Evolutionary conservation across 2,113 vertebrate species (phyloP), one percentile per base, ranked within the genome.

Genomic region (Hippocampus comes): DNA sequence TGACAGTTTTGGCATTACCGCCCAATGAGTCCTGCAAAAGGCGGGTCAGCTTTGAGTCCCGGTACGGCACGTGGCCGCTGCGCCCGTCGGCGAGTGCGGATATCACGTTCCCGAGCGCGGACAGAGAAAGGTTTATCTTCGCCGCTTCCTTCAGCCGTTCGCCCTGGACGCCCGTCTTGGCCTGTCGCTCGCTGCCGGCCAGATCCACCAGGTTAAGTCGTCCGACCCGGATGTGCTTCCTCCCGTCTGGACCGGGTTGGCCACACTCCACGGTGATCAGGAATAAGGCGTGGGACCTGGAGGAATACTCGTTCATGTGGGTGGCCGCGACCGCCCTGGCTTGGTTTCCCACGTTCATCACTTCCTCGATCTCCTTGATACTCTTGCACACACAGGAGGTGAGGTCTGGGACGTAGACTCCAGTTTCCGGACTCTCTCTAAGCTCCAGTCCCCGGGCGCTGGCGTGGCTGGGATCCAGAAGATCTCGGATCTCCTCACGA

Each of bases 311-410:
- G 7, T 99, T 99, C 96, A 99, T 97, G 90, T 97, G 95, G 2
- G 97, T 99, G 60, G 93, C 95, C 67, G 94, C 96, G 25, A 98
- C 94, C 0, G 96, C 94, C 14, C 97, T 90, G 0, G 94, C 88
- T 88, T 97, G 97, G 92, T 97, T 97, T 2, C 97, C 97, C 79
- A 96, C 91, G 73, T 97, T 97, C 96, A 98, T 96, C 71, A 98
- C 95, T 7, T 99, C 96, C 79, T 98, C 96, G 0, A 99, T 98
- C 90, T 99, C 97, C 85, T 97, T 96, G 75, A 98, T 95, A 48
- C 96, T 99, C 87, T 99, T 99, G 71, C 97, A 98, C 63, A 99
- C 97, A 8, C 96, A 98, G 0, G 96, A 98, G 0, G 97, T 98
- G 56, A 99, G 95, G 88, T 98, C 96, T 57, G 94, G 96, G 77